A percentile compares a stretch with the other conserved stretches of the same genome.
Conservation (phyloP, 2,797 vertebrate species). For the Pseudochirops corinnae region DNA sequence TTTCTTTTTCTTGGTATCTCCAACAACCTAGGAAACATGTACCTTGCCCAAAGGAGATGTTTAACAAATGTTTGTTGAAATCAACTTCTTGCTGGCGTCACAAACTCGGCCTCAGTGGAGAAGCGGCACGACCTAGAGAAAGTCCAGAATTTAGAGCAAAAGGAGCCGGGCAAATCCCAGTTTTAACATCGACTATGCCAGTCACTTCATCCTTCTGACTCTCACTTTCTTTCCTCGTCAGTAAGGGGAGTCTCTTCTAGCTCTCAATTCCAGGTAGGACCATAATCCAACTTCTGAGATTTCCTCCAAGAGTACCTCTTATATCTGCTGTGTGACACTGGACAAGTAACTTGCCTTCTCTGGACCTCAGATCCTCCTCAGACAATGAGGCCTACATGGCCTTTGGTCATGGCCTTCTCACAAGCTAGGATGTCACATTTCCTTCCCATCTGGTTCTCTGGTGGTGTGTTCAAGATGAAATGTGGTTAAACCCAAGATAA, state of each 20-base stretch:
- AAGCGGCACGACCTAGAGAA: not conserved
- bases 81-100: not conserved
- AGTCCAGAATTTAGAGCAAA: not conserved
- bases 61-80: not conserved
- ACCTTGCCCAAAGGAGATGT: not conserved
- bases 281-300: not conserved
- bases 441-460: not conserved
- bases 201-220: not conserved
- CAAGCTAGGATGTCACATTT: not conserved
- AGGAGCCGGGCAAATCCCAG: not conserved
- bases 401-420: not conserved
- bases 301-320: too few species aligned
- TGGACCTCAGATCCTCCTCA: too few species aligned
- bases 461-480: not conserved
- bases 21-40: too few species aligned
- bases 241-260: not conserved
- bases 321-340: not conserved
- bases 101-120: not conserved
- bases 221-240: not conserved
- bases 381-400: not conserved
- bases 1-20: too few species aligned
- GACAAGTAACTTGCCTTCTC: not conserved
- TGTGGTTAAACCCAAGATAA: not conserved
- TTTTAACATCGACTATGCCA: not conserved
- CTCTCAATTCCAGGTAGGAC: not conserved